phyloP scores from a whole-genome alignment of 2,797 vertebrate genomes.

The Melanotaenia parkinsoni region DNA sequence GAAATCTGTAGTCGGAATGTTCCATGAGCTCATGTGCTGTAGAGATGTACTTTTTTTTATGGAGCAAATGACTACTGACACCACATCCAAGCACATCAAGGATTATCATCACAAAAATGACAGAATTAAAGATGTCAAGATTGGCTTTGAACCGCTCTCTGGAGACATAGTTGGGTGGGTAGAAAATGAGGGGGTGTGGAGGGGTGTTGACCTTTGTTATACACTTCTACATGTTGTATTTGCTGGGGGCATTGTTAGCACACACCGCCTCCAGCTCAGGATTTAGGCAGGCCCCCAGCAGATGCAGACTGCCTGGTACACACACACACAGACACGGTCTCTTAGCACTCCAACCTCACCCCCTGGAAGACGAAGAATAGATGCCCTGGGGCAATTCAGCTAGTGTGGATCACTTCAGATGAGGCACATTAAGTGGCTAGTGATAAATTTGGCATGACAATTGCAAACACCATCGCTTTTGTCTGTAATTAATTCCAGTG shows the following conservation, averaged over 20 bases:
- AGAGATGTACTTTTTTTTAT: constrained; percentile 63
- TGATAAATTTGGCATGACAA: constrained; percentile 99
- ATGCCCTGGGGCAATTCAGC: constrained; percentile 83
- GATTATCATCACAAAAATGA: constrained; percentile 86
- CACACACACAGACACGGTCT: constrained; percentile 61
- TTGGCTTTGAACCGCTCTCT: constrained; percentile 78
- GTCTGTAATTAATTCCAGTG: constrained; percentile 99
- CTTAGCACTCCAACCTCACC: constrained; percentile 70
- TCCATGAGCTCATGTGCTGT: constrained; percentile 43
- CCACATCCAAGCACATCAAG: constrained; percentile 81
- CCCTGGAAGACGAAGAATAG: constrained; percentile 75
- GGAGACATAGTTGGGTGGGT: constrained; percentile 67
- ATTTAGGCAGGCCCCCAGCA: constrained; percentile 88
- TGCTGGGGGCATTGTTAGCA: constrained; percentile 95
- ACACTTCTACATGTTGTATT: constrained; percentile 87
- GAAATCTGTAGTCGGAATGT: constrained; percentile 11
- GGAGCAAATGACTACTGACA: constrained; percentile 76
- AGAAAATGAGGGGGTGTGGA: constrained; percentile 45
- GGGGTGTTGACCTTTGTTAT: constrained; percentile 76
- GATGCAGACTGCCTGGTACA: constrained; percentile 81
- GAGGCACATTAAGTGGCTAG: constrained; percentile 97
- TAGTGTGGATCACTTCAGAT: constrained; percentile 92
- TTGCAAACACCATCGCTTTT: constrained; percentile 96
- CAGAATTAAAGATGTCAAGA: constrained; percentile 81
- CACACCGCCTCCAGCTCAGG: constrained; percentile 89